Evolutionary conservation across 2,113 vertebrate genomes (phyloP), one percentile per base, ranked within the genome.

Genomic region (Gallinago media): DNA sequence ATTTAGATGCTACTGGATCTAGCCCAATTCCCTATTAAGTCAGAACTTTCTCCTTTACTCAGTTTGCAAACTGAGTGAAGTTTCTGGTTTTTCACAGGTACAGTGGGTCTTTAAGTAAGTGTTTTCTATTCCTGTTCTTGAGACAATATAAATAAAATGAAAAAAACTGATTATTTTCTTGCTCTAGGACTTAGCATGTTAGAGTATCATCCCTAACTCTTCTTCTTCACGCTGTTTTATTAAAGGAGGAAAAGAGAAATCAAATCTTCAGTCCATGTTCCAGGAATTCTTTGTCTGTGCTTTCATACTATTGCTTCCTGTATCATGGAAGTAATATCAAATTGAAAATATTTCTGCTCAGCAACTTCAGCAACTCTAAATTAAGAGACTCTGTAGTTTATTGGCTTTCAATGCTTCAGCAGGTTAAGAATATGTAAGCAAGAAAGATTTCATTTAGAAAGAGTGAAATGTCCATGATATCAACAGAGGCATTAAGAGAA

Each of bases 331-430:
- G 49, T 75, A 97, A 95, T 95, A 97, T 93, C 55, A 96, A 96
- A 95, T 61, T 95, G 94, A 92, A 98, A 97, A 97, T 96, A 97
- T 97, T 97, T 97, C 94, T 94, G 66, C 84, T 97, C 89, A 95
- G 96, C 96, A 95, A 96, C 89, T 97, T 95, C 92, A 94, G 90
- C 94, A 94, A 68, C 79, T 96, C 91, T 89, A 96, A 95, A 96
- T 96, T 95, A 97, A 80, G 54, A 63, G 78, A 94, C 74, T 87
- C 49, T 75, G 78, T 50, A 72, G 86, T 94, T 97, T 95, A 93
- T 94, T 89, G 78, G 84, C 83, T 97, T 95, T 97, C 92, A 97
- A 88, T 97, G 92, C 90, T 89, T 97, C 73, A 94, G 66, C 92
- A 97, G 91, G 80, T 92, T 86, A 95, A 95, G 94, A 73, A 95